Conservation (phyloP, 2,888 invertebrate genomes). For the Coenonympha arcania region DNA sequence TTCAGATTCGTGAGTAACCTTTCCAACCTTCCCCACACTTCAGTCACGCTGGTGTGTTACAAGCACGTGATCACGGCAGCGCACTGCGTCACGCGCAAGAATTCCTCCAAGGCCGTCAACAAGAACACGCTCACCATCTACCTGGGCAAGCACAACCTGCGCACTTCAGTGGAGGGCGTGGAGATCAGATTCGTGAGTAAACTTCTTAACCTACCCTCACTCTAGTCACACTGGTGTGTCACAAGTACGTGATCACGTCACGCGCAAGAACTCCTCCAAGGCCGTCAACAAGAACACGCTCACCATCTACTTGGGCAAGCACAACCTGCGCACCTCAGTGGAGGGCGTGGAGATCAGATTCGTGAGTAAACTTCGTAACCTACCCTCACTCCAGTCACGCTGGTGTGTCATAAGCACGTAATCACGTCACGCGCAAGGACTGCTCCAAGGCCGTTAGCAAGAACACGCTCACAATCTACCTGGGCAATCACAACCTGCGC, state of each 20-base stretch:
- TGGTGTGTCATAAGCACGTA: conserved; percentile 58
- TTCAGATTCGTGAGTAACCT: conserved; percentile 53
- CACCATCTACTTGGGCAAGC: conserved; percentile 64
- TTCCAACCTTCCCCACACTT: no score
- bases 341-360: conserved; percentile 64
- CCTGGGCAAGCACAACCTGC: conserved; percentile 65
- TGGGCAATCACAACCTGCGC: conserved; percentile 67
- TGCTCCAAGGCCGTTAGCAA: conserved; percentile 54
- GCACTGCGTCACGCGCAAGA: conserved; percentile 75
- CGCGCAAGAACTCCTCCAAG: conserved; percentile 51
- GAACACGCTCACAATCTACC: conserved; percentile 62
- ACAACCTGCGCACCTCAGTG: conserved; percentile 64
- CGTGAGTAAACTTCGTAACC: conserved; percentile 38
- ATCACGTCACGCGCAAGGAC: conserved; percentile 74
- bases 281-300: conserved; percentile 63
- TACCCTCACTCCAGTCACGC: neutral
- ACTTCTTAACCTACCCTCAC: no score
- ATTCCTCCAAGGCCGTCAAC: conserved; percentile 53
- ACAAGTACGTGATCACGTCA: no score
- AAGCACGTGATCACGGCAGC: conserved; percentile 76
- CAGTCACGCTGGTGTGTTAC: conserved; percentile 73
- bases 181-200: conserved; percentile 60
- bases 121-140: conserved; percentile 65
- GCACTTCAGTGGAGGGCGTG: conserved; percentile 65
- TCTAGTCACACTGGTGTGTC: no score